Conservation (phyloP, 1,140 invertebrate species). For the Drosophila albomicans region DNA sequence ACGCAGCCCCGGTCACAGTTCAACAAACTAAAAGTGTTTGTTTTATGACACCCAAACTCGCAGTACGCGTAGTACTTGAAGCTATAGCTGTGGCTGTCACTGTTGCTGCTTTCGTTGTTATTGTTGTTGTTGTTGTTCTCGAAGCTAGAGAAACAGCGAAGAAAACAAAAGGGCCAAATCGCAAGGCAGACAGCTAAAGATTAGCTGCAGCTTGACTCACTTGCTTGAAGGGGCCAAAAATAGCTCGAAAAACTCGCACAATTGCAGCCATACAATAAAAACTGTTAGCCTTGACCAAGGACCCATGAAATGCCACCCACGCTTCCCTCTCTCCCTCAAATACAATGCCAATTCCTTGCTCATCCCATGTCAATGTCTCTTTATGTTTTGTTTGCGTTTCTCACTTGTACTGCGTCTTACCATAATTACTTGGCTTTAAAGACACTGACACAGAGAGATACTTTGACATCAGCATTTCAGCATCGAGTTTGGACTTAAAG, state of each 20-base stretch:
- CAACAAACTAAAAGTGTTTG: constrained; percentile 82
- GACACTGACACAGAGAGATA: not conserved
- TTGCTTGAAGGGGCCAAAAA: constrained; percentile 62
- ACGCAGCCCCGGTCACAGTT: constrained; percentile 69
- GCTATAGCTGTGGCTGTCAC: not conserved
- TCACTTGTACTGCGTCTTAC: constrained; percentile 14
- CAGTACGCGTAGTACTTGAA: constrained; percentile 54
- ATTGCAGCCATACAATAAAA: constrained; percentile 75
- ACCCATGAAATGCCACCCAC: constrained; percentile 41
- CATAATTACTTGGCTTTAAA: constrained; percentile 22
- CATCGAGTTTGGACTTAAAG: constrained; percentile 21
- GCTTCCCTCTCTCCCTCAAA: not conserved
- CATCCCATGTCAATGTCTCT: constrained; percentile 8
- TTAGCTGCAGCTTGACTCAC: constrained; percentile 67
- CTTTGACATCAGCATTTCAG: not conserved
- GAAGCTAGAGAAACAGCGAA: constrained; percentile 2
- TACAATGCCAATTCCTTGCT: not conserved
- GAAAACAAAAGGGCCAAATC: constrained; percentile 65
- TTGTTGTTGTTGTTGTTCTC: not conserved
- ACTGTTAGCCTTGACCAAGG: constrained; percentile 72
- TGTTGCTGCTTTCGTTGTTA: not conserved
- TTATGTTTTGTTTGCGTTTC: constrained; percentile 29
- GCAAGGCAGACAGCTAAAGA: constrained; percentile 72
- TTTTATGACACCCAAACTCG: constrained; percentile 64
- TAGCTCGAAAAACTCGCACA: constrained; percentile 66